A percentile compares a stretch with the other conserved stretches of the same genome.
Evolutionary conservation across 1,140 invertebrate genomes (phyloP).

Genomic region (Dendroctonus valens): DNA sequence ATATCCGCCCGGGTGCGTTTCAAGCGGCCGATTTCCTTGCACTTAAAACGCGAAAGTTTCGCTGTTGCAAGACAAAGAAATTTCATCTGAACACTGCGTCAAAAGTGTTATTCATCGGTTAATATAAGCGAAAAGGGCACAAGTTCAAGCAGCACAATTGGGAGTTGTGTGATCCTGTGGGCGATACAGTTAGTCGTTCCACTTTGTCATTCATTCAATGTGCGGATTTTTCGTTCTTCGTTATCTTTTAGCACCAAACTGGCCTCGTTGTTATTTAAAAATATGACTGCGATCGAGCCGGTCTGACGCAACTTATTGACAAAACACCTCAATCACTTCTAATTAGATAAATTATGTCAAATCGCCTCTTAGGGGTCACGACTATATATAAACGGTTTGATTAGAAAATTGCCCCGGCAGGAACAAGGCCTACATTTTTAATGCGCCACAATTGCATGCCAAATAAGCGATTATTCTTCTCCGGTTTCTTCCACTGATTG

Average conservation of each 20-base stretch:
- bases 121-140: background rate
- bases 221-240: background rate
- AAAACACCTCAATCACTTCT: slow-evolving; percentile 12
- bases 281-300: too few species aligned
- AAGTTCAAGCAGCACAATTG: slow-evolving; percentile 8
- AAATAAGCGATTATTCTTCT: background rate
- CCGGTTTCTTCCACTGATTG: too few species aligned
- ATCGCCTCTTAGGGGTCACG: slow-evolving; percentile 1
- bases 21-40: too few species aligned
- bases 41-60: too few species aligned
- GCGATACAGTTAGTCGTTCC: slow-evolving; percentile 1
- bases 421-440: background rate
- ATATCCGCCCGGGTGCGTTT: too few species aligned
- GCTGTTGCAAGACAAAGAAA: too few species aligned
- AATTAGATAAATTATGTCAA: slow-evolving; percentile 8
- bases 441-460: background rate
- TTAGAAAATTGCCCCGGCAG: slow-evolving; percentile 7
- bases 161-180: slow-evolving; percentile 8
- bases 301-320: slow-evolving; percentile 1
- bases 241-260: background rate
- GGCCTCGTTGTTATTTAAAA: too few species aligned
- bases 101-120: background rate
- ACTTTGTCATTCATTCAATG: background rate
- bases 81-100: slow-evolving; percentile 1
- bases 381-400: slow-evolving; percentile 9